A percentile compares a stretch with the other conserved stretches of the same genome.
These are phyloP conservation scores for Monopterus albus DNA, from an alignment of 2,113 vertebrate genomes.

Conservation along the genomic window DNA sequence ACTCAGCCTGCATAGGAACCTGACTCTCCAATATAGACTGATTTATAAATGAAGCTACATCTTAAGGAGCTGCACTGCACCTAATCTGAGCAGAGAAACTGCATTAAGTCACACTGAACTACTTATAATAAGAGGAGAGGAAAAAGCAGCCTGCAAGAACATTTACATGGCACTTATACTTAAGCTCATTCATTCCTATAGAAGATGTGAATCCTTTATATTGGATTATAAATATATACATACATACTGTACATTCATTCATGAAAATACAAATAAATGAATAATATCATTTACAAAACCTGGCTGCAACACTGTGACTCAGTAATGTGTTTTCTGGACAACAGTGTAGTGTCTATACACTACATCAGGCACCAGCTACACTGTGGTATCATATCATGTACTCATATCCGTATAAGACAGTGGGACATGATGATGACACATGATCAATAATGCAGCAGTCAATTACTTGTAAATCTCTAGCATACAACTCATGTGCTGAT, in stretches of 20 bases:
- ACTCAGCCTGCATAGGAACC: slow-evolving; percentile 3
- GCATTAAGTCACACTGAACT: background rate
- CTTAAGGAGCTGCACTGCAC: slow-evolving; percentile 1
- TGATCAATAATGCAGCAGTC: slow-evolving; percentile 28
- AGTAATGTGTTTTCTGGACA: too few relatives aligned
- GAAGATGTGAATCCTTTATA: background rate
- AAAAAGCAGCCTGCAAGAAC: background rate
- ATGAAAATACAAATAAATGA: too few relatives aligned
- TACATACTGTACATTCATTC: too few relatives aligned
- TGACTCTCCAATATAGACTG: slow-evolving; percentile 6
- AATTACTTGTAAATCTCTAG: slow-evolving; percentile 4
- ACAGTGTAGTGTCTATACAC: too few relatives aligned
- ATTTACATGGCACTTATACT: background rate
- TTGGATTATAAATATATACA: too few relatives aligned
- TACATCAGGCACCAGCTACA: too few relatives aligned
- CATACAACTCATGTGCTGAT: background rate
- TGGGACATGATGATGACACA: slow-evolving; percentile 9
- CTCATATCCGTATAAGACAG: slow-evolving; percentile 2
- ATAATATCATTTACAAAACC: too few relatives aligned
- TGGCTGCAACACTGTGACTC: too few relatives aligned
- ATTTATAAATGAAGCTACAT: slow-evolving; percentile 26
- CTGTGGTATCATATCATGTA: background rate
- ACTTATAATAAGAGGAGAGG: background rate
- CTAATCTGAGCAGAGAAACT: background rate
- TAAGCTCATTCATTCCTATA: background rate